These are phyloP conservation scores for Poeciliopsis paucimaculata DNA, from an alignment of 2,797 vertebrate genomes.

Conservation along the genomic window DNA sequence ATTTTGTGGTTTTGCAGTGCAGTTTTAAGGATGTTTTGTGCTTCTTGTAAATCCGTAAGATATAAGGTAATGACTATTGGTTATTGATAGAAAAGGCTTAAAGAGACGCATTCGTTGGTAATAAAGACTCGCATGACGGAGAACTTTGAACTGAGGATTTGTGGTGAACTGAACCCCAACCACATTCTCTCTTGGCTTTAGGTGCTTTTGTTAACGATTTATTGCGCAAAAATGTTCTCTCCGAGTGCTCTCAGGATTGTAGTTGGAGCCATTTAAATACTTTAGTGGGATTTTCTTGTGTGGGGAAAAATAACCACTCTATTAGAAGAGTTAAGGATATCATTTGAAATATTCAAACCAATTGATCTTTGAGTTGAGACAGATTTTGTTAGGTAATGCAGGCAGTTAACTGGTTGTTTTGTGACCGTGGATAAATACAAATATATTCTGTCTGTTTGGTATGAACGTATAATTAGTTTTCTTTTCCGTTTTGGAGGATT, in stretches of 20 bases:
- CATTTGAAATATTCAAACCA: constrained; percentile 14
- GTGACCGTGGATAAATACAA: constrained; percentile 36
- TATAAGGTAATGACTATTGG: constrained; percentile 8
- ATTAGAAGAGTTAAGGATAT: constrained; percentile 18
- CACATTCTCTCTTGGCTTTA: constrained; percentile 12
- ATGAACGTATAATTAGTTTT: constrained; percentile 37
- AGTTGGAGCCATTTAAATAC: constrained; percentile 23
- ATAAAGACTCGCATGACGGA: not conserved
- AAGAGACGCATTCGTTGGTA: constrained; percentile 21
- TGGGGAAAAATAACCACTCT: constrained; percentile 6
- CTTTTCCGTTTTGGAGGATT: constrained; percentile 34
- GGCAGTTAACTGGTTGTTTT: constrained; percentile 12
- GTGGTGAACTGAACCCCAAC: constrained; percentile 10
- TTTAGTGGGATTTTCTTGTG: constrained; percentile 27
- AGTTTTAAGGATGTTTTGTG: constrained; percentile 27
- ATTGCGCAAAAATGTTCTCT: constrained; percentile 30
- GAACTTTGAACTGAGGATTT: constrained; percentile 14
- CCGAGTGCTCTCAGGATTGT: constrained; percentile 58
- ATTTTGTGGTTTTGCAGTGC: constrained; percentile 27
- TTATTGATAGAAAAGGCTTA: constrained; percentile 4
- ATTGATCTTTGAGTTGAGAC: constrained; percentile 23
- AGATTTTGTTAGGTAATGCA: constrained; percentile 26
- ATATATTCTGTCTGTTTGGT: constrained; percentile 23
- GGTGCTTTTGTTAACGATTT: constrained; percentile 16
- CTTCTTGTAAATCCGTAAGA: constrained; percentile 25